These are phyloP conservation scores for Acromyrmex charruanus DNA, from an alignment of 1,140 invertebrate genomes.

Conservation along the genomic window DNA sequence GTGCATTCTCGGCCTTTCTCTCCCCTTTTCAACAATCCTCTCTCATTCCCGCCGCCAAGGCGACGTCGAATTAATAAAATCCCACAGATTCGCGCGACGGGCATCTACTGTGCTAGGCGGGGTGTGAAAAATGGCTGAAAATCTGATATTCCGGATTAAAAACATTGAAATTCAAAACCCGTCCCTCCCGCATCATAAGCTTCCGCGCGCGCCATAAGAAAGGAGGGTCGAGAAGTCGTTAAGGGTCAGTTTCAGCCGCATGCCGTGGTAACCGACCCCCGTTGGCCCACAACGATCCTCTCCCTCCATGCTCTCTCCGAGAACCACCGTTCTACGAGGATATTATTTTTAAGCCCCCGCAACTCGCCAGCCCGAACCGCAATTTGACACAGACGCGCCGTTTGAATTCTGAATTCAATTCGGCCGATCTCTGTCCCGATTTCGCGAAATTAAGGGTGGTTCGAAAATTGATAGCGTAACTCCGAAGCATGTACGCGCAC, in stretches of 20 bases:
- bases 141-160: conserved; percentile 87
- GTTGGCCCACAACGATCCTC: conserved; percentile 56
- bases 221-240: conserved; percentile 84
- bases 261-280: conserved; percentile 59
- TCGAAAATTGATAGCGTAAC: conserved; percentile 72
- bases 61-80: conserved; percentile 85
- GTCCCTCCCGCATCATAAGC: conserved; percentile 74
- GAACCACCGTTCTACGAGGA: conserved; percentile 71
- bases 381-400: conserved; percentile 85
- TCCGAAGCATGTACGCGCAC: neutral
- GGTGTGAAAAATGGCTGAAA: conserved; percentile 86
- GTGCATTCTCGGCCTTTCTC: conserved; percentile 29
- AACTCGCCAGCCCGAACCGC: conserved; percentile 74
- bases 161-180: conserved; percentile 87
- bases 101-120: conserved; percentile 66
- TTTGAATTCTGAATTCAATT: conserved; percentile 85
- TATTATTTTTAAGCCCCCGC: conserved; percentile 85
- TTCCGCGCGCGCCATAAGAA: conserved; percentile 37
- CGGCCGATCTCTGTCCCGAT: conserved; percentile 76
- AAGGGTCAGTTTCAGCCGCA: conserved; percentile 86
- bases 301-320: conserved; percentile 65
- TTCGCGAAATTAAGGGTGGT: conserved; percentile 80
- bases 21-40: conserved; percentile 3
- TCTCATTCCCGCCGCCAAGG: conserved; percentile 62
- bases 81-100: conserved; percentile 78